Conservation (phyloP, 2,888 invertebrate genomes). For the Caenorhabditis sp. region DNA sequence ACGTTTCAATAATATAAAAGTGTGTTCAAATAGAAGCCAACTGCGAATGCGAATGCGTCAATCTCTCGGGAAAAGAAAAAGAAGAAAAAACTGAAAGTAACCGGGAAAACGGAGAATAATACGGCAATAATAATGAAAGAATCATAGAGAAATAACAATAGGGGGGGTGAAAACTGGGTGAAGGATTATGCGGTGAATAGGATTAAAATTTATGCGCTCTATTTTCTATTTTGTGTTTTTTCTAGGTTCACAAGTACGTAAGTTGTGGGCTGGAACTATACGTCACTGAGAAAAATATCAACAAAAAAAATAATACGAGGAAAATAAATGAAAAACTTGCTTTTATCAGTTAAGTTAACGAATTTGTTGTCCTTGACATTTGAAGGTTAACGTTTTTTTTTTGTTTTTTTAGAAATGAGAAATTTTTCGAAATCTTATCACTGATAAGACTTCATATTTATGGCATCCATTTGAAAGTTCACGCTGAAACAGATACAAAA, state of each 20-base stretch:
- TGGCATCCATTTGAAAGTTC: too few relatives aligned
- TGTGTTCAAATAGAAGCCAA: neutral
- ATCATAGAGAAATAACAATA: slow-evolving; percentile 5
- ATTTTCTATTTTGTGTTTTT: neutral
- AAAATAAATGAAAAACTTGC: too few relatives aligned
- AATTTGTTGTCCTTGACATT: neutral
- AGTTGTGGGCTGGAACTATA: neutral
- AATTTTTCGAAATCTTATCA: too few relatives aligned
- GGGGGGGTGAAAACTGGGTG: neutral
- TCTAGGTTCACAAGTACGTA: slow-evolving; percentile 2
- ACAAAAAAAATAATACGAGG: neutral
- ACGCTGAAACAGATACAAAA: neutral
- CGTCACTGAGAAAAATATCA: neutral
- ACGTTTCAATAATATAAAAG: neutral
- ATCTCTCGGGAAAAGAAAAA: neutral
- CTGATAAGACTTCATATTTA: too few relatives aligned
- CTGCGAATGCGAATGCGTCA: neutral
- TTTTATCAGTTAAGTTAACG: too few relatives aligned
- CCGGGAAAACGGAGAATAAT: neutral
- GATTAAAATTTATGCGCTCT: neutral
- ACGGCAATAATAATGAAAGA: neutral
- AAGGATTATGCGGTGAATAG: slow-evolving; percentile 10
- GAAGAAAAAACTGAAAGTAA: too few relatives aligned
- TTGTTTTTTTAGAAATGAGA: too few relatives aligned
- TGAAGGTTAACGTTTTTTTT: too few relatives aligned